Conservation (phyloP, 2,797 vertebrate genomes). For the Enteromius unitaeniatus region DNA sequence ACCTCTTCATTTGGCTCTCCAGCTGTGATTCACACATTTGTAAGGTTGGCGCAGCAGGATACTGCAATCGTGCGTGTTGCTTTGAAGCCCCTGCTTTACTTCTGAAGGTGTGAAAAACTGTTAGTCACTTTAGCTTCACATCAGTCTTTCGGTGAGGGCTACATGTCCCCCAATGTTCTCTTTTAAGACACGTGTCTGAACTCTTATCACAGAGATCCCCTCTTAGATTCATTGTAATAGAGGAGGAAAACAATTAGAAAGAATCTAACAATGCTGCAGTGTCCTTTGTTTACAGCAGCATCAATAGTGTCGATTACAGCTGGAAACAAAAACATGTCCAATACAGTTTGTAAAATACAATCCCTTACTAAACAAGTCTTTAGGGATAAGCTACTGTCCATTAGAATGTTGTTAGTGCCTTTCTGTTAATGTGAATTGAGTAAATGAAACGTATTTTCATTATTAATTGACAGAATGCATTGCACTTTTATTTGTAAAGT, state of each 20-base stretch:
- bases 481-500: neutral
- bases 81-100: constrained; percentile 35
- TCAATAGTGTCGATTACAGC: neutral
- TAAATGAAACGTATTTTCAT: neutral
- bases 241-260: neutral
- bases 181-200: neutral
- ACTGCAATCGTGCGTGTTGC: neutral
- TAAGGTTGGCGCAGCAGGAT: neutral
- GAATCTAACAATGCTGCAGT: constrained; percentile 3
- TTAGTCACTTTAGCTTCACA: constrained; percentile 30
- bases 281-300: neutral
- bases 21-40: constrained; percentile 35
- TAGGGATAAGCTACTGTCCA: neutral
- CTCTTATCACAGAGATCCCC: constrained; percentile 1
- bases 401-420: neutral
- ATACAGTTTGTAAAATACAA: neutral
- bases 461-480: neutral
- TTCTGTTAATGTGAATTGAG: neutral
- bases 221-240: constrained; percentile 39
- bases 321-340: neutral
- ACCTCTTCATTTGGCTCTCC: neutral
- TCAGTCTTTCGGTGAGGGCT: neutral
- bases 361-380: neutral
- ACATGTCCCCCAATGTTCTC: constrained; percentile 11
- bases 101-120: constrained; percentile 48